Evolutionary conservation across 1,140 invertebrate species (phyloP).

Genomic region (Cyphomyrmex costatus): DNA sequence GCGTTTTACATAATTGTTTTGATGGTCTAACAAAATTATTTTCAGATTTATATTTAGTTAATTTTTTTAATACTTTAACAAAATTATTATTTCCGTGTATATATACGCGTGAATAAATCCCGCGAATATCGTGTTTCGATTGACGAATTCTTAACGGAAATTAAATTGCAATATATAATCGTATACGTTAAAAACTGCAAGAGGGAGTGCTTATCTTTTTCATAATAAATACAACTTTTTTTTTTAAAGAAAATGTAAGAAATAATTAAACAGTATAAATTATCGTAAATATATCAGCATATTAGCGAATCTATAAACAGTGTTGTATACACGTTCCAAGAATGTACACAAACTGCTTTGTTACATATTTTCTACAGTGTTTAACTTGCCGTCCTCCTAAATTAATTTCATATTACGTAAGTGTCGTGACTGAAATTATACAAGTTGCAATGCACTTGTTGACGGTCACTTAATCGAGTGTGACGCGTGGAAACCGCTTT

Average conservation of each 20-base stretch:
- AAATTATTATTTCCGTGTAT: too few relatives aligned
- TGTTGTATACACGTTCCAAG: background rate
- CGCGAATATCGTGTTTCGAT: background rate
- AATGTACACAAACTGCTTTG: background rate
- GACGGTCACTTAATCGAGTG: constrained; percentile 48
- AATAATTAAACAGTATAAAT: background rate
- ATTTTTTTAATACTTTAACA: too few relatives aligned
- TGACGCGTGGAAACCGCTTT: constrained; percentile 45
- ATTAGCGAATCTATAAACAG: background rate
- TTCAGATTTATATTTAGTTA: too few relatives aligned
- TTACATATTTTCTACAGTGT: background rate
- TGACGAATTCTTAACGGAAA: background rate
- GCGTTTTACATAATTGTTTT: too few relatives aligned
- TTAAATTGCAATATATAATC: background rate
- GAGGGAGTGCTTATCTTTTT: background rate
- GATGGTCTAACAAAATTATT: too few relatives aligned
- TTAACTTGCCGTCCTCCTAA: background rate
- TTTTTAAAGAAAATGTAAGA: background rate
- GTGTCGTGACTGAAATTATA: constrained; percentile 28
- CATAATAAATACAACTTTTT: background rate
- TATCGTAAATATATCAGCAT: background rate
- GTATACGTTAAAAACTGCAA: background rate
- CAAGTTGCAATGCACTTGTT: constrained; percentile 13
- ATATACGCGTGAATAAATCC: background rate
- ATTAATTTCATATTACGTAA: constrained; percentile 23